phyloP scores from a whole-genome alignment of 2,797 vertebrate genomes.

The Triplophysa bombifrons region DNA sequence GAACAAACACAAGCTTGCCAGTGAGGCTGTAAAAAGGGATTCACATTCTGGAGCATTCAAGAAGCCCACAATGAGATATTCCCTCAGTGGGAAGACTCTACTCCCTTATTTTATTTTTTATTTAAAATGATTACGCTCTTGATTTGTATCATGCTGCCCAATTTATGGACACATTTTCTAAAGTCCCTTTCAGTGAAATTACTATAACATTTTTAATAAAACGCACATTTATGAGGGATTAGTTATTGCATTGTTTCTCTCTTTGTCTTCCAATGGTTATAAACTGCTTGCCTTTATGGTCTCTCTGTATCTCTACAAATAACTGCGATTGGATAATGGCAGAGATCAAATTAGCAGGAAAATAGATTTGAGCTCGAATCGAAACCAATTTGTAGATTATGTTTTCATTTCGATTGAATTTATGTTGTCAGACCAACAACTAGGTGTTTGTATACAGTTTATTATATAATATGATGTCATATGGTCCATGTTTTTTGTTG shows the following conservation, averaged over 20 bases:
- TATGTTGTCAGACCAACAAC: too few species aligned
- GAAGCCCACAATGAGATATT: constrained; percentile 35
- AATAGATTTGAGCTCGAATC: not conserved
- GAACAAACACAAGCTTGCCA: constrained; percentile 63
- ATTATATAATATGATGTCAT: too few species aligned
- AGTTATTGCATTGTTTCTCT: constrained; percentile 8
- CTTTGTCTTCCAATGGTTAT: not conserved
- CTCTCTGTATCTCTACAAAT: not conserved
- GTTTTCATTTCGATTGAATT: too few species aligned
- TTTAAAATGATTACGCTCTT: not conserved
- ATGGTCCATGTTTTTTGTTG: too few species aligned
- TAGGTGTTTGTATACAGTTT: too few species aligned
- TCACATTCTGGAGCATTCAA: constrained; percentile 25
- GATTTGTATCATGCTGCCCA: not conserved
- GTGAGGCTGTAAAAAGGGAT: constrained; percentile 51
- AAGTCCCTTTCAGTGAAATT: not conserved
- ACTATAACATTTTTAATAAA: not conserved
- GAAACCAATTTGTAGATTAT: not conserved
- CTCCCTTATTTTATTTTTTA: not conserved
- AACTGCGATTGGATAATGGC: constrained; percentile 10
- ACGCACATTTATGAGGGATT: not conserved
- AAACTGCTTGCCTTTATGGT: constrained; percentile 2
- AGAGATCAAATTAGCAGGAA: not conserved
- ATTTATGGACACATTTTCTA: constrained; percentile 7
- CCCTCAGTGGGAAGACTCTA: constrained; percentile 10